phyloP scores from a whole-genome alignment of 2,888 invertebrate species.

The Aporophyla lueneburgensis region DNA sequence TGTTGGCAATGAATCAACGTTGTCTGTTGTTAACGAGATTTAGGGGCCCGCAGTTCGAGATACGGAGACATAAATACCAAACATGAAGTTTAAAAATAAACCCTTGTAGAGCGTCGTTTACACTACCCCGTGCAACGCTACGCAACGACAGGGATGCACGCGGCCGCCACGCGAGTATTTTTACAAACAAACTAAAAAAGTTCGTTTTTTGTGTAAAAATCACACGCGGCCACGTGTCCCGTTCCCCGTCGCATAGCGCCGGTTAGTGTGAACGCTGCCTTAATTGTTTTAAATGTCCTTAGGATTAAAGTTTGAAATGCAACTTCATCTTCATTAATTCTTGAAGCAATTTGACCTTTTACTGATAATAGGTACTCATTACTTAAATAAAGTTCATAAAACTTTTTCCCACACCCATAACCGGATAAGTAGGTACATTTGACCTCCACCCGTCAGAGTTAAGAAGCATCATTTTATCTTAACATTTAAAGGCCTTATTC shows the following conservation, averaged over 20 bases:
- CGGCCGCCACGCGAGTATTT: not conserved
- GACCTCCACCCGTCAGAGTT: conserved; percentile 63
- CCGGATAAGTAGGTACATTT: not conserved
- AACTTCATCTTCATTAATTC: not conserved
- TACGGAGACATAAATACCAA: not conserved
- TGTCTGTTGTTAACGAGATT: conserved; percentile 15
- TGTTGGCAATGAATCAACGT: conserved; percentile 44
- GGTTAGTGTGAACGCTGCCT: not conserved
- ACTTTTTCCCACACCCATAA: conserved; percentile 26
- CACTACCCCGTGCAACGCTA: not conserved
- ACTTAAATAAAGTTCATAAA: not conserved
- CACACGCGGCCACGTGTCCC: too few species aligned
- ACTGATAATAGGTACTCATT: not conserved
- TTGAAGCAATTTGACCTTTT: conserved; percentile 20
- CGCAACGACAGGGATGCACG: not conserved
- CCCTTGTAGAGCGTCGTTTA: conserved; percentile 3
- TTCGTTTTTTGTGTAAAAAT: not conserved
- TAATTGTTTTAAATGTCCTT: not conserved
- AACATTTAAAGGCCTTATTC: conserved; percentile 71
- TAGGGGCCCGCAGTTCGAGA: not conserved
- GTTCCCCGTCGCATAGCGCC: not conserved
- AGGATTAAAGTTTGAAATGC: not conserved
- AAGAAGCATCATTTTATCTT: conserved; percentile 60
- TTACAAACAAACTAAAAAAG: not conserved
- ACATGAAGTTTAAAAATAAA: conserved; percentile 15